Base-by-base conservation (phyloP, 1,140 invertebrate genomes). In the Myzus persicae region DNA sequence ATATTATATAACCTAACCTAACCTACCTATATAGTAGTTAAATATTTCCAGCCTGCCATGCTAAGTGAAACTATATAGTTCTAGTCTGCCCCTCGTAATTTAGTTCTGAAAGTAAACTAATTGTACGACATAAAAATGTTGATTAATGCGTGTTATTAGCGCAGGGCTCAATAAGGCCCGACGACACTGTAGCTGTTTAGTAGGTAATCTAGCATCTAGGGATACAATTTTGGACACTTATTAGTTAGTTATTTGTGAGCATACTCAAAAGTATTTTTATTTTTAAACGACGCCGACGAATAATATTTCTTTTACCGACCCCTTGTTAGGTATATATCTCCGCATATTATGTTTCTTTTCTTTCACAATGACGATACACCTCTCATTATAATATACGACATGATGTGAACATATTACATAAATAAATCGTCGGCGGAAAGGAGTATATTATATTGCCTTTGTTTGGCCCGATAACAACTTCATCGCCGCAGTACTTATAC, bases 401-500 rank as follows among this genome's bases (percentile, higher is more conserved):
- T 22, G 20, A 51, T 36, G 20, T 11, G 59, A 91, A 67, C 90
- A 81, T 46, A 46, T 6, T 7, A 42, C 14, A n/a, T n/a, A 76
- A n/a, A 76, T n/a, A 91, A 46, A 76, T 81, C 40, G 90, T 91
- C 40, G 85, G 90, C 24, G 26, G 54, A 67, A n/a, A 67, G 40
- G 40, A 44, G n/a, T 76, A 44, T 22, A 20, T 18, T 22, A 20
- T 18, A 42, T 46, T 42, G 90, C 40, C 40, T 91, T 91, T 91
- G 90, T 81, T 91, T 42, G 26, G 20, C 36, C 18, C 59, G 38
- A 67, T 76, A 91, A 91, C 90, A 40, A 90, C 54, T 67, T 81
- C 59, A 91, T 91, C 31, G 51, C 59, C 59, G 42, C 40, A 91
- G 48, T 59, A 88, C 85, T 88, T 88, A n/a, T 20, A 42, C 42